Conservation (phyloP, 2,113 vertebrate species). For the Siniperca knerii region DNA sequence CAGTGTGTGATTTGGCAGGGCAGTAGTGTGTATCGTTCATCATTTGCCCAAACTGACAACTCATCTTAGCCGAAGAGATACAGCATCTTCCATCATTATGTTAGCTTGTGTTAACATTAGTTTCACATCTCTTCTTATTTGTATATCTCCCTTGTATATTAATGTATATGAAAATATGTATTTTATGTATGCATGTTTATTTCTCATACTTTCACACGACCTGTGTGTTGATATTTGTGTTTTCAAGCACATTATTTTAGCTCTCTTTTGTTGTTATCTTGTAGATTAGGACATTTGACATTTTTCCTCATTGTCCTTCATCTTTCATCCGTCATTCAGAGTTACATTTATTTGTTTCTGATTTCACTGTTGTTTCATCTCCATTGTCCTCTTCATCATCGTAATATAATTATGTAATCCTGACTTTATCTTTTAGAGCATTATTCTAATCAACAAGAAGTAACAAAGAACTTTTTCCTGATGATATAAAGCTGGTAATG, state of each 20-base stretch:
- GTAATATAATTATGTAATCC: too few species aligned
- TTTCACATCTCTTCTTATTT: constrained; percentile 8
- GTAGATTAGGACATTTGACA: not conserved
- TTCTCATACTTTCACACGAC: constrained; percentile 17
- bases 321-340: constrained; percentile 12
- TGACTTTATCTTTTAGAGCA: not conserved
- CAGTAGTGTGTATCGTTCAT: not conserved
- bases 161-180: constrained; percentile 30
- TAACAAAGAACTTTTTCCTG: constrained; percentile 5
- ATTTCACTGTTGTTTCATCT: constrained; percentile 3
- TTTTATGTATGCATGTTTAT: constrained; percentile 39
- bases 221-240: constrained; percentile 48
- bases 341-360: not conserved
- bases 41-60: not conserved
- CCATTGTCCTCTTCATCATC: not conserved
- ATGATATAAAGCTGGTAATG: not conserved
- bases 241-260: constrained; percentile 26
- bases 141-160: constrained; percentile 38
- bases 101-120: constrained; percentile 17
- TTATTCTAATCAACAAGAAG: not conserved
- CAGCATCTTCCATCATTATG: not conserved
- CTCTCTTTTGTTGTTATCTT: constrained; percentile 7
- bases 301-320: constrained; percentile 20
- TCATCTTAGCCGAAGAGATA: not conserved
- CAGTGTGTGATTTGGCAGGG: not conserved